Evolutionary conservation across 2,888 invertebrate species (phyloP).

Genomic region (Cephus spinipes): DNA sequence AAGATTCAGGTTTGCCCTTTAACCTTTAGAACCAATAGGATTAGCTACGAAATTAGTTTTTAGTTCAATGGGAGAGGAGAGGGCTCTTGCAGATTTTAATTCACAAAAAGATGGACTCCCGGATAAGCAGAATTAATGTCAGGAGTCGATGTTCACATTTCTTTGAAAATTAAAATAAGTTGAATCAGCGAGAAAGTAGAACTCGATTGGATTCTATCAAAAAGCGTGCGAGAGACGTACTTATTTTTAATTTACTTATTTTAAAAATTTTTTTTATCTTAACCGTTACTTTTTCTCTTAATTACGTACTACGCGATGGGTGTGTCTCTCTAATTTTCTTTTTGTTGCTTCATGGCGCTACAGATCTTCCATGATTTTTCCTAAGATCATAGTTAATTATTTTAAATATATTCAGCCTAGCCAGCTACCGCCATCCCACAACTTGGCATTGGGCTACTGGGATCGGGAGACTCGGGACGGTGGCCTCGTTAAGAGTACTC

Average conservation of each 20-base stretch:
- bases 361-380: constrained; percentile 55
- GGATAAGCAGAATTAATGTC: neutral
- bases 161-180: neutral
- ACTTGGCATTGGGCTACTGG: constrained; percentile 34
- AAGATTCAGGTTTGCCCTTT: neutral
- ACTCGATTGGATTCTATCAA: neutral
- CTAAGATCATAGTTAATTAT: constrained; percentile 31
- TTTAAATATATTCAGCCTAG: constrained; percentile 43
- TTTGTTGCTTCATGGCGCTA: constrained; percentile 39
- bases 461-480: constrained; percentile 36
- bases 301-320: constrained; percentile 13
- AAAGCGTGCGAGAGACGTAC: neutral
- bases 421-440: constrained; percentile 38
- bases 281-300: constrained; percentile 26
- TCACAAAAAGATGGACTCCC: neutral
- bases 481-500: constrained; percentile 27
- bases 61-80: neutral
- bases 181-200: neutral
- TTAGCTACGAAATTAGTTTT: neutral
- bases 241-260: constrained; percentile 20
- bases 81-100: neutral
- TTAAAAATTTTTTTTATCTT: constrained; percentile 29
- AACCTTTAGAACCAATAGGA: neutral
- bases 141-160: neutral
- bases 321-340: neutral